phyloP scores from a whole-genome alignment of 2,888 invertebrate genomes.

The Idaea aversata region DNA sequence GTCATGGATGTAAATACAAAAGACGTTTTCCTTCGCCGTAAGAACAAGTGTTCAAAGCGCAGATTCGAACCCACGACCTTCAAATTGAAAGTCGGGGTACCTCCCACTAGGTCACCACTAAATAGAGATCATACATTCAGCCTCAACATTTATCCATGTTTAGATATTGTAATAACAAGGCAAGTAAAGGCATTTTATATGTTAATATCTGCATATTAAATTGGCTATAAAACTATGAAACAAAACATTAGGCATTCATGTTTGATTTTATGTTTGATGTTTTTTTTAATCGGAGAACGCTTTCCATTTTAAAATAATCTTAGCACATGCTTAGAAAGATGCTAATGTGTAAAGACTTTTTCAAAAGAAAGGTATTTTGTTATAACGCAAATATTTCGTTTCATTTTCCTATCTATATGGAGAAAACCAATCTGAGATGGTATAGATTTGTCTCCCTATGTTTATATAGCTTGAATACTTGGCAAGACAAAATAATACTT shows the following conservation, averaged over 20 bases:
- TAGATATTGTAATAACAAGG: constrained; percentile 1
- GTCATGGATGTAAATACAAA: background rate
- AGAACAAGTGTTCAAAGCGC: no score
- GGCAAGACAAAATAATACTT: constrained; percentile 2
- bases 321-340: background rate
- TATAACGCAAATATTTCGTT: background rate
- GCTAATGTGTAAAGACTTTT: background rate
- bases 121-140: constrained; percentile 20
- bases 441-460: background rate
- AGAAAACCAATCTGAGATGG: background rate
- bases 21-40: background rate
- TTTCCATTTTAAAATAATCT: background rate
- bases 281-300: background rate
- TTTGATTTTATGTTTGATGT: background rate
- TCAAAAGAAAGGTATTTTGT: background rate
- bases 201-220: background rate
- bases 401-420: background rate
- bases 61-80: background rate
- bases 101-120: background rate
- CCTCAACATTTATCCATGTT: constrained; percentile 21
- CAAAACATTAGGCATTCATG: background rate
- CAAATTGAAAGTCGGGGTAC: background rate
- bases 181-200: background rate
- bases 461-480: background rate
- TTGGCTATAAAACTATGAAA: background rate